phyloP scores from a whole-genome alignment of 30 jellyfish, hydroid and myxozoan genomes.

The Aurelia aurita region DNA sequence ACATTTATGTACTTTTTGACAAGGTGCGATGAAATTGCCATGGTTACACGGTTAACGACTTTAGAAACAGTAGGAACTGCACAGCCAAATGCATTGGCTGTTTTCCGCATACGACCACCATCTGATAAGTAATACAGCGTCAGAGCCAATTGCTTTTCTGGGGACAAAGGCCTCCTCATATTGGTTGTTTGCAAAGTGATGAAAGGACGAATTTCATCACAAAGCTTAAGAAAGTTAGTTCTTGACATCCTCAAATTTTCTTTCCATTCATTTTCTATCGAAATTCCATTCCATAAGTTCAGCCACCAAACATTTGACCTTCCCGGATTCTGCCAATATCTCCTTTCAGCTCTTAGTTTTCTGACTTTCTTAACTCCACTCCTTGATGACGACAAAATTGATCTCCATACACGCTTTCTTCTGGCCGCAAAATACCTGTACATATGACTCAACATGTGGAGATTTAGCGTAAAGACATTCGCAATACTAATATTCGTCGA shows the following conservation, averaged over 20 bases:
- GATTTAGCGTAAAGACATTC: conserved; percentile 13
- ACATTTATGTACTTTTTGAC: conserved; percentile 30
- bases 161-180: conserved; percentile 29
- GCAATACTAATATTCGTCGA: too few species aligned
- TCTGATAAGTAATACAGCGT: conserved; percentile 19
- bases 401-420: conserved; percentile 19
- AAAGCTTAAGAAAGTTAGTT: background rate
- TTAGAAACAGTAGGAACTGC: conserved; percentile 44
- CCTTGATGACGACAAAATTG: conserved; percentile 18
- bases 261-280: conserved; percentile 44
- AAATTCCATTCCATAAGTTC: conserved; percentile 27
- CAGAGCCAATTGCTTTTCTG: conserved; percentile 19
- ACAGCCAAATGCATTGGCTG: conserved; percentile 50
- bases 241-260: conserved; percentile 43
- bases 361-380: conserved; percentile 13
- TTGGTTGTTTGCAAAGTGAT: conserved; percentile 41
- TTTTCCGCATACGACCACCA: too few species aligned
- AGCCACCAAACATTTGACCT: conserved; percentile 45
- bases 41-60: conserved; percentile 20
- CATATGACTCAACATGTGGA: background rate
- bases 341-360: background rate
- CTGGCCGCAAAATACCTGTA: conserved; percentile 21
- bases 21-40: conserved; percentile 16
- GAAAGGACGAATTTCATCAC: conserved; percentile 41
- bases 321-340: conserved; percentile 31